Conservation (phyloP, 2,113 vertebrate genomes). For the Dolichallabes microphthalmus region DNA sequence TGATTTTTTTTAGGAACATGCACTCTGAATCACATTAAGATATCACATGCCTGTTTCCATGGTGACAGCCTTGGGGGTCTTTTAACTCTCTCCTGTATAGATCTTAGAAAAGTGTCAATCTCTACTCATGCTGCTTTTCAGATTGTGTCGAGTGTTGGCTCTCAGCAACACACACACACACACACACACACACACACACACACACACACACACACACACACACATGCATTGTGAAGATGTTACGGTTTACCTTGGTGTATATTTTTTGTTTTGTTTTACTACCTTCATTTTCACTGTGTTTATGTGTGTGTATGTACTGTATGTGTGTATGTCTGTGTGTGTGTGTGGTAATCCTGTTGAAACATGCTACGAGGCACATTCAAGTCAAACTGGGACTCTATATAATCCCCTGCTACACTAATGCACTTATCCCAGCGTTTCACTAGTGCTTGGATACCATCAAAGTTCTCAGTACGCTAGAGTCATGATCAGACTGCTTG, state of each 20-base stretch:
- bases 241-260: not conserved
- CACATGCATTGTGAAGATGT: not conserved
- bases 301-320: not conserved
- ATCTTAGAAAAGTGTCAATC: not conserved
- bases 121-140: not conserved
- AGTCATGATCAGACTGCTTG: too few species aligned
- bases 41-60: slow-evolving; percentile 12
- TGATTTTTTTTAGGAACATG: not conserved
- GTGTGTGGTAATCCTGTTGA: not conserved
- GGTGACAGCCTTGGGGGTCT: not conserved
- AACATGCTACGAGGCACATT: not conserved
- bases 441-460: too few species aligned
- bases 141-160: not conserved
- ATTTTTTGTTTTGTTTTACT: not conserved
- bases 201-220: not conserved
- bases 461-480: too few species aligned
- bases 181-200: slow-evolving; percentile 34
- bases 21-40: not conserved
- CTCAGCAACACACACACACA: slow-evolving; percentile 4
- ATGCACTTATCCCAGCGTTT: too few species aligned
- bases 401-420: too few species aligned
- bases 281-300: not conserved
- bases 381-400: too few species aligned
- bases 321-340: not conserved
- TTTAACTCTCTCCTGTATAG: not conserved